Conservation (phyloP, 92 coral and sea anemone species). For the Metridium senile region DNA sequence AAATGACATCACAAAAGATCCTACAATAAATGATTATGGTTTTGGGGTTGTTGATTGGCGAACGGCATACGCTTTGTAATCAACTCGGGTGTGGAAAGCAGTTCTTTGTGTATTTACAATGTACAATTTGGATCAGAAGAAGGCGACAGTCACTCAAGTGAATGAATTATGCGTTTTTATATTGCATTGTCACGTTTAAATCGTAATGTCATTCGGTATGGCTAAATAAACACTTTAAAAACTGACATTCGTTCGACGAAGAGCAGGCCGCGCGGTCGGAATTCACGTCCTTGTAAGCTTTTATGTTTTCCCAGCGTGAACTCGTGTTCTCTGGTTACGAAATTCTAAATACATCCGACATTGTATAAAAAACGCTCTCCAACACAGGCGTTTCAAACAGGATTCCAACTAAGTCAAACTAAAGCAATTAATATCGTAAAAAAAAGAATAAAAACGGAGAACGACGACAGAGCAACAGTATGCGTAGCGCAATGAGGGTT, state of each 20-base stretch:
- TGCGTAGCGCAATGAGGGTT: too few relatives aligned
- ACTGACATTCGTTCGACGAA: background rate
- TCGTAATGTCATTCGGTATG: constrained; percentile 8
- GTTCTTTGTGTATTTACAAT: background rate
- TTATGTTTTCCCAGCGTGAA: constrained; percentile 21
- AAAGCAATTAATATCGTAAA: background rate
- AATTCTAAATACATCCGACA: constrained; percentile 4
- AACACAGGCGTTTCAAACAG: background rate
- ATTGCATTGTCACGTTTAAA: constrained; percentile 3
- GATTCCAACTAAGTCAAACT: background rate
- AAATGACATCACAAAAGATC: constrained; percentile 13
- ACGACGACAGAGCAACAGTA: too few relatives aligned
- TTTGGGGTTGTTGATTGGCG: background rate
- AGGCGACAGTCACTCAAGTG: background rate
- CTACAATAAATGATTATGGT: background rate
- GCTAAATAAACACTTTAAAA: constrained; percentile 12
- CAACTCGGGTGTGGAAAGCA: constrained; percentile 5
- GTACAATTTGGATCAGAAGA: background rate
- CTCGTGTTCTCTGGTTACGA: constrained; percentile 7
- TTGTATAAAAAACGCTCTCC: background rate
- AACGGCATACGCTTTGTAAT: background rate
- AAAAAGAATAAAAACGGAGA: background rate
- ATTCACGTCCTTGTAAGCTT: background rate
- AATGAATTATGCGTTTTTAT: background rate
- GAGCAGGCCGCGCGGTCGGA: background rate